These are phyloP conservation scores for Mus pahari DNA, from an alignment of 2,113 vertebrate genomes.

Conservation along the genomic window DNA sequence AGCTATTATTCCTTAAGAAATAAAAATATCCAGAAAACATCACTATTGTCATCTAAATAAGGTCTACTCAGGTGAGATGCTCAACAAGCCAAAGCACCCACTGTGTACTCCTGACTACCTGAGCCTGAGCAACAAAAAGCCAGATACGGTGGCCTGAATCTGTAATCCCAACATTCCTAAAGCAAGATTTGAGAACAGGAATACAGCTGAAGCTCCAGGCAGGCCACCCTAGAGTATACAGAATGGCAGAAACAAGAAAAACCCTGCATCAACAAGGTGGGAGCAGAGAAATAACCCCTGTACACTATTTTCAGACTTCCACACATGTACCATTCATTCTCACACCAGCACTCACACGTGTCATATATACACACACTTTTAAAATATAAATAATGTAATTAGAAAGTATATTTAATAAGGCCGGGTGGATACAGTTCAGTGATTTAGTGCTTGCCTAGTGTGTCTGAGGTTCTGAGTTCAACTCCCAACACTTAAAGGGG, in stretches of 20 bases:
- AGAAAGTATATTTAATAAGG: not conserved
- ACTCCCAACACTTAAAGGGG: not conserved
- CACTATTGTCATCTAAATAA: not conserved
- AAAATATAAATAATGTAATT: not conserved
- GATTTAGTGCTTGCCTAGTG: not conserved
- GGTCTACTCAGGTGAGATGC: not conserved
- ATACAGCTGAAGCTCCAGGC: no score
- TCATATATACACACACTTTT: not conserved
- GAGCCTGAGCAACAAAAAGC: not conserved
- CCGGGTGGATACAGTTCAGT: not conserved
- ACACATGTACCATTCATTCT: not conserved
- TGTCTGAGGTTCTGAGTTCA: not conserved
- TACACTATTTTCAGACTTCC: not conserved
- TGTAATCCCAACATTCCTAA: not conserved
- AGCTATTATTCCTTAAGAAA: not conserved
- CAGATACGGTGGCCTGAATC: not conserved
- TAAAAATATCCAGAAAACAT: slow-evolving; percentile 10
- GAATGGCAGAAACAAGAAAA: not conserved
- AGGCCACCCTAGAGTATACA: not conserved
- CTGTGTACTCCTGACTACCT: not conserved
- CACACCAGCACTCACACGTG: not conserved
- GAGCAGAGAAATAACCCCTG: not conserved
- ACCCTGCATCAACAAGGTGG: not conserved
- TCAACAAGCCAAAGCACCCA: not conserved
- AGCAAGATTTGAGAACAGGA: not conserved